Evolutionary conservation across 2,888 invertebrate species (phyloP), one percentile per base, ranked within the genome.

Genomic region (Hyles lineata): DNA sequence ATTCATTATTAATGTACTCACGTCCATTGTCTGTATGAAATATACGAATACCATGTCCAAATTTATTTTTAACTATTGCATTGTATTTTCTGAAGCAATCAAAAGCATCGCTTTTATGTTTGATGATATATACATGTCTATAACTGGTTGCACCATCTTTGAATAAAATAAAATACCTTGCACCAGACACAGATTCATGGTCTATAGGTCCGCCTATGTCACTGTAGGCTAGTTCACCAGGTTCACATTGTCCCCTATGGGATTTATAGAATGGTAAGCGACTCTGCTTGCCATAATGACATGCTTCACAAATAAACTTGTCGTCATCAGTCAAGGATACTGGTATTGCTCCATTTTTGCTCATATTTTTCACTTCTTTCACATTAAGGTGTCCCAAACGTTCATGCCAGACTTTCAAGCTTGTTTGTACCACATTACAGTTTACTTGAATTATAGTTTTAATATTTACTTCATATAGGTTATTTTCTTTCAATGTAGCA

Each of bases 111-210:
- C 76, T 75, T 74, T 83, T 84, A 73, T 82, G 25, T 55, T 73
- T 81, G 0, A 78, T 73, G 70, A 82, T 77, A 72, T 78, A 82
- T 32, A 81, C 78, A 81, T 82, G 67, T 60, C 79, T 72, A 52
- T 76, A 81, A 76, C 77, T 80, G 23, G 82, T 75, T 6, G 74
- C 77, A n/a, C 75, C 79, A 78, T 82, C 81, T 62, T 82, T 82
- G 58, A 83, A 80, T 4, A 83, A 21, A 7, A 82, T 52, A 74
- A 83, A 79, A 72, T 79, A 82, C 74, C 74, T 76, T 74, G 73
- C 78, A 72, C 78, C 79, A 77, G 74, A 75, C 1, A 79, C 52
- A 2, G 81, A 81, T 62, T 73, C 2, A 0, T 69, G 32, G 70
- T 70, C 76, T 63, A 82, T 79, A 5, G 80, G 80, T 60, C 80